A percentile compares a stretch with the other conserved stretches of the same genome.
Evolutionary conservation across 2,888 invertebrate species (phyloP).

Genomic region (Trisateles emortualis): DNA sequence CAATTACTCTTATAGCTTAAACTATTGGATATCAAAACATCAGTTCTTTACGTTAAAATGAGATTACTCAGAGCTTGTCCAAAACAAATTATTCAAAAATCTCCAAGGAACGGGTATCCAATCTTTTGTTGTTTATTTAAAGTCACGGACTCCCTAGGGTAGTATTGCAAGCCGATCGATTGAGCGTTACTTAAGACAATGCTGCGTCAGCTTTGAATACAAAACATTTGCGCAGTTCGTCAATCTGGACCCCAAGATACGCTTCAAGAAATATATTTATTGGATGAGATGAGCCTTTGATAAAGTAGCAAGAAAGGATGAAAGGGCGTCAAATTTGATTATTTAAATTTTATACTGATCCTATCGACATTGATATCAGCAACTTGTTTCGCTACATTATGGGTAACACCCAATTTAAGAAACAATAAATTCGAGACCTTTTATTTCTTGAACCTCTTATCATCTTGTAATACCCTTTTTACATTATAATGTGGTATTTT

Average conservation of each 20-base stretch:
- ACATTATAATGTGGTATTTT: too few species aligned
- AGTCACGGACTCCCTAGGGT: constrained; percentile 16
- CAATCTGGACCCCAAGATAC: constrained; percentile 16
- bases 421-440: neutral
- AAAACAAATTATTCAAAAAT: constrained; percentile 35
- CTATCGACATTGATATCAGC: neutral
- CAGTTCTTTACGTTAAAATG: neutral
- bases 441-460: neutral
- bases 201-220: constrained; percentile 17
- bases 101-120: constrained; percentile 10
- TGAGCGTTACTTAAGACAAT: constrained; percentile 31
- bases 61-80: neutral
- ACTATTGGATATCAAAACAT: neutral
- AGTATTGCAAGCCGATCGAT: constrained; percentile 22
- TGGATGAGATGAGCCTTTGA: neutral
- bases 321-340: constrained; percentile 6
- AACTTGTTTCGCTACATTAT: neutral
- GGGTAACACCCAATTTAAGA: neutral
- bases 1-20: neutral
- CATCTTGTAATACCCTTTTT: too few species aligned
- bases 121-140: constrained; percentile 22
- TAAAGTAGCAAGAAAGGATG: constrained; percentile 5
- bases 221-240: constrained; percentile 21
- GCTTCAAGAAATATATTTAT: constrained; percentile 31
- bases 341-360: neutral